phyloP scores from a whole-genome alignment of 1,140 invertebrate species.

The Papilio xuthus region DNA sequence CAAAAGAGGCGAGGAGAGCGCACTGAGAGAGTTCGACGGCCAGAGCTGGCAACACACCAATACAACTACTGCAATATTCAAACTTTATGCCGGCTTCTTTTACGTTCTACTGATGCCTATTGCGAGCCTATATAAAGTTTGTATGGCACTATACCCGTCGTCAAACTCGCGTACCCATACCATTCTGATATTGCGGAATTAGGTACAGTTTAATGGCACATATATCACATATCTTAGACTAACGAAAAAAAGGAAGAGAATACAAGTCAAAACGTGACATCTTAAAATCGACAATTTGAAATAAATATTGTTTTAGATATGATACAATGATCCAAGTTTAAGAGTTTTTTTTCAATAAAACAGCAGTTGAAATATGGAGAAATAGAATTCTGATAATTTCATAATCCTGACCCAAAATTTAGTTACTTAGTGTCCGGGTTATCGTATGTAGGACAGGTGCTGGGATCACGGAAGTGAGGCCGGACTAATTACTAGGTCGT shows the following conservation, averaged over 20 bases:
- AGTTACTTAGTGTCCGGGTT: not conserved
- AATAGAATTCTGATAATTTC: not conserved
- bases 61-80: not conserved
- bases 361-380: not conserved
- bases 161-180: not conserved
- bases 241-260: too few species aligned
- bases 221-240: not conserved
- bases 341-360: too few species aligned
- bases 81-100: not conserved
- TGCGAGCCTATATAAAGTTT: not conserved
- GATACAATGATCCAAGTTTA: too few species aligned
- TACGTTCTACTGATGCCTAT: not conserved
- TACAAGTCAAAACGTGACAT: too few species aligned
- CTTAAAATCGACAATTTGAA: too few species aligned
- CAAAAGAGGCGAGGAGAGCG: constrained; percentile 2
- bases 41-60: constrained; percentile 13
- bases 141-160: not conserved
- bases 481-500: not conserved
- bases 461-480: not conserved
- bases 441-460: not conserved
- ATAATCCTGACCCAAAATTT: not conserved
- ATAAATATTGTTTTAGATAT: too few species aligned
- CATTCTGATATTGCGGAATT: too few species aligned
- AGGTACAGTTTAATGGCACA: not conserved
- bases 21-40: not conserved